Evolutionary conservation across 1,140 invertebrate genomes (phyloP).

Genomic region (Prorops nasuta): DNA sequence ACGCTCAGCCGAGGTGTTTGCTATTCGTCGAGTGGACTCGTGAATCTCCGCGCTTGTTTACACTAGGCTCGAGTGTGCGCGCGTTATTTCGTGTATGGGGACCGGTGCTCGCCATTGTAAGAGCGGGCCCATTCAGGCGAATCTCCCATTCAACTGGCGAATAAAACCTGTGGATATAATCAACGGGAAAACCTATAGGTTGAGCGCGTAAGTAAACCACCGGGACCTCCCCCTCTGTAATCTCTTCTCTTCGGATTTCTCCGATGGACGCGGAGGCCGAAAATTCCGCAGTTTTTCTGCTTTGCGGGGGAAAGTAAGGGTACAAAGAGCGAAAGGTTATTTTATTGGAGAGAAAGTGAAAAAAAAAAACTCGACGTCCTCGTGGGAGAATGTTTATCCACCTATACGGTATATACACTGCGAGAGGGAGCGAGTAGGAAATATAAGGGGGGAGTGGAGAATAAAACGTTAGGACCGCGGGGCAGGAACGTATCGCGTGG

Average conservation of each 20-base stretch:
- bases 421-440: slow-evolving; percentile 9
- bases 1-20: slow-evolving; percentile 18
- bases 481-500: slow-evolving; percentile 8
- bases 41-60: slow-evolving; percentile 25
- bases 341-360: no score
- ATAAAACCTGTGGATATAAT: no score
- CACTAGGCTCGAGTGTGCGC: slow-evolving; percentile 18
- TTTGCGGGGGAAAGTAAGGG: no score
- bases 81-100: slow-evolving; percentile 18
- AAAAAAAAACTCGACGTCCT: slow-evolving; percentile 4
- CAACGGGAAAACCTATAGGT: no score
- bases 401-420: neutral
- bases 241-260: no score
- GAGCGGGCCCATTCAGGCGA: neutral
- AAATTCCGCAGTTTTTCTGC: no score
- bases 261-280: no score
- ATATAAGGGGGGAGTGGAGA: neutral
- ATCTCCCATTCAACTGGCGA: no score
- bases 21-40: slow-evolving; percentile 14
- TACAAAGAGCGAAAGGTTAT: no score
- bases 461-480: slow-evolving; percentile 20
- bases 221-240: no score
- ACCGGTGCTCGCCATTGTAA: neutral
- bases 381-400: slow-evolving; percentile 5
- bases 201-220: no score